A percentile compares a stretch with the other conserved stretches of the same genome.
Conservation (phyloP, 2,797 vertebrate genomes). For the Triplophysa bombifrons region DNA sequence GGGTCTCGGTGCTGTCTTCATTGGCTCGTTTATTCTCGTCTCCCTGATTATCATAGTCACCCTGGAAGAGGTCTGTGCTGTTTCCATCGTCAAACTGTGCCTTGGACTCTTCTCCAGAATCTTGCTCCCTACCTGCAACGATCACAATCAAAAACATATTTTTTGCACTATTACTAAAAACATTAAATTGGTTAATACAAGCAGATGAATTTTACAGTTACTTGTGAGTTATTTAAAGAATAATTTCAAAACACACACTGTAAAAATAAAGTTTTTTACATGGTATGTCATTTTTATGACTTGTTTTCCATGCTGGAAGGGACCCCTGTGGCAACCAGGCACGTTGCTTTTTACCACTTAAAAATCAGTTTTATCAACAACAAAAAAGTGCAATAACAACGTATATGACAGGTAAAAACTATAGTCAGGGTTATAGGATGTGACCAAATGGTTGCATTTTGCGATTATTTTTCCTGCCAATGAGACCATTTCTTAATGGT, state of each 20-base stretch:
- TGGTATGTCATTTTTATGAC: too few species aligned
- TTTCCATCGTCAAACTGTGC: conserved; percentile 50
- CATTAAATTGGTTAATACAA: too few species aligned
- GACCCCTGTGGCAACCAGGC: not conserved
- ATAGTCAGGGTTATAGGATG: too few species aligned
- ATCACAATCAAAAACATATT: not conserved
- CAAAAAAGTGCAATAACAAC: too few species aligned
- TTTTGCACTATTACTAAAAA: not conserved
- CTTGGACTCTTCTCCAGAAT: conserved; percentile 23
- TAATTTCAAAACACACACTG: too few species aligned
- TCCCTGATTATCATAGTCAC: conserved; percentile 36
- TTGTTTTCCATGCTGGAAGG: not conserved
- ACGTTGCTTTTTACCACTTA: not conserved
- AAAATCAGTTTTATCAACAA: too few species aligned
- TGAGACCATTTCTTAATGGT: too few species aligned
- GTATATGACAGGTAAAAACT: too few species aligned
- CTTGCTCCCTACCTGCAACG: conserved; percentile 22
- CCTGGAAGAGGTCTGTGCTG: conserved; percentile 35
- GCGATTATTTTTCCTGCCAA: too few species aligned
- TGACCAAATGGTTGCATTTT: too few species aligned
- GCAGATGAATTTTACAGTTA: not conserved
- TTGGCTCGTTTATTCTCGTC: conserved; percentile 63
- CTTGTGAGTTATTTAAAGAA: not conserved
- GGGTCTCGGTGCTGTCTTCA: conserved; percentile 29
- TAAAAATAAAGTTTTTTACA: too few species aligned